These are phyloP conservation scores for Drosophila ogumai DNA, from an alignment of 1,140 invertebrate genomes.

Conservation along the genomic window DNA sequence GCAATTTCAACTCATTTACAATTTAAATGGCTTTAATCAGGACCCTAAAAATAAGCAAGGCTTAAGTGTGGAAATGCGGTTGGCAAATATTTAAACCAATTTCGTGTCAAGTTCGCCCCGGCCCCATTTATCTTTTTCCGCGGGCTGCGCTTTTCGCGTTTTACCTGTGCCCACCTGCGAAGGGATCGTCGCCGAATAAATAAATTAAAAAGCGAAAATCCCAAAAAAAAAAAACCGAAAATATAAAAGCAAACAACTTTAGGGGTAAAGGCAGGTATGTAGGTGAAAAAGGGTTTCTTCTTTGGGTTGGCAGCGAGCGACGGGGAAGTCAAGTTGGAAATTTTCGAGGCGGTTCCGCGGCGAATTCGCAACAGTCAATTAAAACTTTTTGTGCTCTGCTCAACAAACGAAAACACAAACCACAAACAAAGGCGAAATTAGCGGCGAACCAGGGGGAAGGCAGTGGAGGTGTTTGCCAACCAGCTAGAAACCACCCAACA, in stretches of 20 bases:
- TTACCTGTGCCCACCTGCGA: conserved; percentile 14
- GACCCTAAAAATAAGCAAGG: not conserved
- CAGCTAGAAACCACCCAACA: conserved; percentile 1
- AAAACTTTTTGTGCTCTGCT: conserved; percentile 68
- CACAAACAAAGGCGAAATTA: conserved; percentile 80
- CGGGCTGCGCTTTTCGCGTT: conserved; percentile 32
- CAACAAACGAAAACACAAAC: conserved; percentile 62
- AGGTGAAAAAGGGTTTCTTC: conserved; percentile 27
- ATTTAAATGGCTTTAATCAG: conserved; percentile 14
- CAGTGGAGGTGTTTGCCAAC: conserved; percentile 8
- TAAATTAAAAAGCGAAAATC: conserved; percentile 60
- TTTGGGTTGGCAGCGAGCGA: not conserved
- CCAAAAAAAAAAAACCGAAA: conserved; percentile 39
- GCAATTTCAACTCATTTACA: conserved; percentile 30
- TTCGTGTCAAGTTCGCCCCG: conserved; percentile 28
- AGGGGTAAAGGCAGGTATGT: not conserved
- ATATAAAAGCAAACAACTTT: conserved; percentile 47
- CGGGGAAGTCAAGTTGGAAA: conserved; percentile 22
- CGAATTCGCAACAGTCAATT: conserved; percentile 75
- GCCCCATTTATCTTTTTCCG: conserved; percentile 32
- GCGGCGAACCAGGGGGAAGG: conserved; percentile 28
- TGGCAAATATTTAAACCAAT: conserved; percentile 51
- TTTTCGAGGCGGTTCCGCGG: conserved; percentile 35
- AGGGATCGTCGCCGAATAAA: conserved; percentile 45
- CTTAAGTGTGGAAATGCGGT: conserved; percentile 31